phyloP scores from a whole-genome alignment of 2,797 vertebrate genomes.

The Nyctibius grandis region DNA sequence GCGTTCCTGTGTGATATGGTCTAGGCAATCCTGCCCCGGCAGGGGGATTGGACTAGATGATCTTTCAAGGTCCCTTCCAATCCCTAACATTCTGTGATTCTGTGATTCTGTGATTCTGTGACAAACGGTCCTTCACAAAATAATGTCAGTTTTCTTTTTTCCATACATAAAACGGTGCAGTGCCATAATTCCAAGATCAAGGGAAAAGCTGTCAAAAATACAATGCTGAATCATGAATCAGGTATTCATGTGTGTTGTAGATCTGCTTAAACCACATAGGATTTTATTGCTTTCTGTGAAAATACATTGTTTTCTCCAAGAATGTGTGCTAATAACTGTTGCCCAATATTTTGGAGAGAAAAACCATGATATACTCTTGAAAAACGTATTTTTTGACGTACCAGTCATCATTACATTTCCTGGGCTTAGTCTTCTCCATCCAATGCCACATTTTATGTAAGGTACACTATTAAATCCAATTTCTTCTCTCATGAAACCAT shows the following conservation, averaged over 20 bases:
- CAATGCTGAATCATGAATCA: background rate
- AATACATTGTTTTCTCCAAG: background rate
- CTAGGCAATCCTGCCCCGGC: too few species aligned
- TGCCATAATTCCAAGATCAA: background rate
- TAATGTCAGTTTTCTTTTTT: background rate
- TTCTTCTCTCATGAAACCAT: background rate
- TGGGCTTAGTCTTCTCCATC: background rate
- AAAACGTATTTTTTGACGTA: background rate
- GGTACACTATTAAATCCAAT: background rate
- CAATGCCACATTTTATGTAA: background rate
- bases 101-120: too few species aligned
- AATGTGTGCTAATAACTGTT: background rate
- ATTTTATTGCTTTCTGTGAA: background rate
- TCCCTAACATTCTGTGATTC: too few species aligned
- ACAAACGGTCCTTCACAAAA: background rate
- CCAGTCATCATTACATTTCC: background rate
- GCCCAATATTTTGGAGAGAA: background rate
- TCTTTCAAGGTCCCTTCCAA: too few species aligned
- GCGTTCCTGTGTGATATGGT: too few species aligned
- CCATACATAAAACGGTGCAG: background rate
- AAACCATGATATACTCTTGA: background rate
- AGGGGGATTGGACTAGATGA: too few species aligned
- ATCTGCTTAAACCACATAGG: background rate
- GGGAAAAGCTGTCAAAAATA: background rate
- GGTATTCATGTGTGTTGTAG: background rate